Base-by-base conservation (phyloP, 92 coral and sea anemone genomes). In the Siderastrea radians region DNA sequence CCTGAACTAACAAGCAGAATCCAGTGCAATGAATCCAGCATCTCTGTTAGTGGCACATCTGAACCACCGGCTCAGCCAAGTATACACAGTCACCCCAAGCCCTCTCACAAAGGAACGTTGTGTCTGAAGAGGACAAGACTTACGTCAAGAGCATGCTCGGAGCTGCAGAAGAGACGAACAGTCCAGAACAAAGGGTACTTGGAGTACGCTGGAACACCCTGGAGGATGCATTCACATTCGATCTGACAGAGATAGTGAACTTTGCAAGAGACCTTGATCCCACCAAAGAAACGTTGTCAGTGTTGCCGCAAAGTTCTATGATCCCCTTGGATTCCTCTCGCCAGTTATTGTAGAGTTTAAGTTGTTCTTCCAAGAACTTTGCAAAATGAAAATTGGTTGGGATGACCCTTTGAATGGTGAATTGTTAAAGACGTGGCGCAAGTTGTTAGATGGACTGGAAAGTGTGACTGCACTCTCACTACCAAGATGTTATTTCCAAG, bases 241-340 rank as follows among this genome's bases (percentile, higher is more conserved):
- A 38, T 38, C n/a, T 38, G 73, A 84, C 49, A 5, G 57, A 5
- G 48, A 54, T 72, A 53, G 63, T 19, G 19, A 54, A 52, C 19
- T 7, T 53, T 12, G 81, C 69, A 17, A n/a, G 60, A 54, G 38
- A 49, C 7, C 13, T 14, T 38, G 58, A 53, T 14, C 68, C 80
- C 48, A 83, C 87, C 16, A 83, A n/a, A n/a, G n/a, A n/a, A n/a
- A n/a, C n/a, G n/a, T n/a, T n/a, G n/a, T n/a, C n/a, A n/a, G n/a
- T n/a, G 80, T 80, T 57, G 63, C 84, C 4, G 88, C 90, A 43
- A 79, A 81, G 77, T 72, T 85, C 49, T 90, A 90, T 52, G 89
- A 90, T 50, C 93, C 86, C 3, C 38, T 90, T 73, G 89, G 93
- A n/a, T 90, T 77, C 58, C 54, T 78, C 2, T 77, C 90, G 13